Evolutionary conservation across 2,888 invertebrate species (phyloP), one percentile per base, ranked within the genome.

Genomic region (Catocala fraxini): DNA sequence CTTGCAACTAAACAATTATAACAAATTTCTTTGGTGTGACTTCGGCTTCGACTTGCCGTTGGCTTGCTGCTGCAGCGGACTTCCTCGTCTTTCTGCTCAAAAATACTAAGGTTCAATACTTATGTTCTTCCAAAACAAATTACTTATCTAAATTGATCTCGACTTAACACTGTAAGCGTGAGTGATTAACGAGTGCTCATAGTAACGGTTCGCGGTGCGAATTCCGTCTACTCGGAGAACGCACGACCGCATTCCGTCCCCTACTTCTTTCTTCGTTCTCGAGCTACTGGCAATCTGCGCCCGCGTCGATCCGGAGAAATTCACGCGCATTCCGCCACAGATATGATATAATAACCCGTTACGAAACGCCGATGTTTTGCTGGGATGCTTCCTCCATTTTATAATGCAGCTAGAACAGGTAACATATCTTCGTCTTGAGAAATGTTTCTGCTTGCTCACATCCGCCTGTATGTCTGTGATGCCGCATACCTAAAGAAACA

Each of bases 301-400:
- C 52, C 45, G 56, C 58, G 34, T n/a, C 53, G 71, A 77, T 69
- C 77, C 72, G 82, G 79, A 84, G 86, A 85, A 84, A 81, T 78
- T 84, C 79, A 82, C 64, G 80, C 79, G 79, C 85, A 86, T 86
- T 82, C 86, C 87, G 79, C 74, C 74, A 74, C 75, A 77, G 76
- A 81, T 80, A 80, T 75, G 78, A 78, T 73, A 79, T 82, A 80
- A 82, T 82, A 81, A 80, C 78, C 75, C 73, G 78, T 80, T 81
- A 79, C 69, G 63, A 76, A 72, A 74, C 71, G 59, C 62, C 49
- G 49, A 47, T 71, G 75, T 76, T 77, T 77, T 75, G 65, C 77
- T 69, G 58, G 48, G 67, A 62, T 42, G 60, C 66, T 67, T 77
- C 75, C 66, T 62, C 48, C 10, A 33, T 41, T 34, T 42, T 42